Conservation (phyloP, 2,113 vertebrate species). For the Elaphurus davidianus region DNA sequence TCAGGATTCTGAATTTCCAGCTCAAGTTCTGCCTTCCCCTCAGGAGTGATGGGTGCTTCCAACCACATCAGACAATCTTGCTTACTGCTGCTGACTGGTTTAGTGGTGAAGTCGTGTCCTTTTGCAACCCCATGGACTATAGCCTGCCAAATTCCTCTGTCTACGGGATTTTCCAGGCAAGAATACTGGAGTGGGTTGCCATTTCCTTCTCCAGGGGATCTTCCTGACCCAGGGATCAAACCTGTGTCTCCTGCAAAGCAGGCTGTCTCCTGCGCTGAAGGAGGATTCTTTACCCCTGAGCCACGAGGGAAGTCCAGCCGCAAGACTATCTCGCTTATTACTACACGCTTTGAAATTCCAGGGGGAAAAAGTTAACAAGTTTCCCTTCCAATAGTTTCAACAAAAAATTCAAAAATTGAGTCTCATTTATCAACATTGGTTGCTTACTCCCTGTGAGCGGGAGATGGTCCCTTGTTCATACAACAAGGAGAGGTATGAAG, state of each 20-base stretch:
- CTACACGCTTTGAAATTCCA: background rate
- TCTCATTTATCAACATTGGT: background rate
- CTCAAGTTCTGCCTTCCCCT: background rate
- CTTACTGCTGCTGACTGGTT: background rate
- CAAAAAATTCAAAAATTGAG: background rate
- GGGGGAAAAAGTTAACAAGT: accelerated
- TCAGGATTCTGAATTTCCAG: background rate
- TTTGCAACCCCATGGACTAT: background rate
- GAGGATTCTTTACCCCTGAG: background rate
- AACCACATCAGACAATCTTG: background rate
- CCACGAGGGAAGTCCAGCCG: background rate
- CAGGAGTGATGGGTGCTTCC: background rate
- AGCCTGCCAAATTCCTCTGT: background rate
- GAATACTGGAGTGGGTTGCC: background rate
- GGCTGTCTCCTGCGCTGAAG: background rate
- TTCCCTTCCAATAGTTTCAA: background rate
- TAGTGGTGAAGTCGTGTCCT: background rate
- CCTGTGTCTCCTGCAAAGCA: background rate
- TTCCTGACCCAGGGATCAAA: background rate
- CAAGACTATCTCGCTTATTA: background rate
- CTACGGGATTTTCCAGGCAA: background rate
- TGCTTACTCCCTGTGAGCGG: background rate
- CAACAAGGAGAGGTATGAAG: background rate
- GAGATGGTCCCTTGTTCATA: background rate
- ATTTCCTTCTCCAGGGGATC: background rate